A percentile compares a stretch with the other conserved stretches of the same genome.
Conservation (phyloP, 2,113 vertebrate genomes). For the Xiphias gladius region DNA sequence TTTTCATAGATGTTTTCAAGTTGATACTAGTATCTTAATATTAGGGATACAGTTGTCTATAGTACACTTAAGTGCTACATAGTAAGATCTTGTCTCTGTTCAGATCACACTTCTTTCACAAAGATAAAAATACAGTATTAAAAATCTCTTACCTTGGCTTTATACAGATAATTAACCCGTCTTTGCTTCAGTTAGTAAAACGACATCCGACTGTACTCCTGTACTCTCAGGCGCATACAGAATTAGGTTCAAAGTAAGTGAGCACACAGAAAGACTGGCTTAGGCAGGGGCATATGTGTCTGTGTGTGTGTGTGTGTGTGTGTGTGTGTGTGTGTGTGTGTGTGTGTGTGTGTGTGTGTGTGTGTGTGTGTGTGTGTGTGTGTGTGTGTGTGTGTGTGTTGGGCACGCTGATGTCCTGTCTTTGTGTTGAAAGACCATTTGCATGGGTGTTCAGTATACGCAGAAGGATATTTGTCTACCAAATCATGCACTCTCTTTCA, state of each 20-base stretch:
- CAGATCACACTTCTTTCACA: background rate
- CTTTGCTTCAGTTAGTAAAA: conserved; percentile 5
- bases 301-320: background rate
- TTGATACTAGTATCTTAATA: background rate
- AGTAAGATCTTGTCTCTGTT: background rate
- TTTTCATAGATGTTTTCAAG: background rate
- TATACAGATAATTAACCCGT: background rate
- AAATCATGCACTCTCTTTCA: conserved; percentile 62
- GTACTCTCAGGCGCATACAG: background rate
- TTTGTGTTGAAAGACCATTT: conserved; percentile 58
- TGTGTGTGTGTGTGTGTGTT: too few species aligned
- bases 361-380: too few species aligned
- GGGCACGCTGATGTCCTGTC: too few species aligned
- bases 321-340: too few species aligned
- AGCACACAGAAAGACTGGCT: background rate
- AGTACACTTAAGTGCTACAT: background rate
- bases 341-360: too few species aligned
- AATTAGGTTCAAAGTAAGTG: conserved; percentile 12
- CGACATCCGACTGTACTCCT: background rate
- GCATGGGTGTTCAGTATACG: conserved; percentile 43
- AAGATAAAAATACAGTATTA: background rate
- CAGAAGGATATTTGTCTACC: conserved; percentile 66
- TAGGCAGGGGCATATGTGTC: conserved; percentile 1
- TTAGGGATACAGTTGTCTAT: background rate
- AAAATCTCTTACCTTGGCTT: conserved; percentile 63